Evolutionary conservation across 2,797 vertebrate species (phyloP).

Genomic region (Choloepus didactylus): DNA sequence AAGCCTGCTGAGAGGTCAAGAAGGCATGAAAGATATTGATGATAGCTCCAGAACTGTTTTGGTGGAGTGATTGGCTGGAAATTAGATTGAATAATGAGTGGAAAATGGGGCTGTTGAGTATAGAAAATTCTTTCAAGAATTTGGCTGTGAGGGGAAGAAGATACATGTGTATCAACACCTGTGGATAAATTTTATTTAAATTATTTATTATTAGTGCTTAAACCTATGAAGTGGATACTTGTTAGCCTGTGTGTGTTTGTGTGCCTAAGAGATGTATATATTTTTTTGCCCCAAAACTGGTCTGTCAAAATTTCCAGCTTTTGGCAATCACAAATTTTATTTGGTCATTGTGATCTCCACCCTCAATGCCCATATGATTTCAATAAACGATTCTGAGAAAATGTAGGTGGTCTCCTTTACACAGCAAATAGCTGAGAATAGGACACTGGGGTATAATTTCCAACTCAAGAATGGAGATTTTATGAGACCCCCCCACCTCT

Average conservation of each 20-base stretch:
- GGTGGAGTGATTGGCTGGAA: background rate
- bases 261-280: background rate
- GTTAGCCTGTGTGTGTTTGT: background rate
- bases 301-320: slow-evolving; percentile 9
- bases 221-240: background rate
- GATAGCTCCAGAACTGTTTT: background rate
- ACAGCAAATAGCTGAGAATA: background rate
- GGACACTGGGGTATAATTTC: slow-evolving; percentile 28
- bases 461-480: slow-evolving; percentile 47
- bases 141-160: background rate
- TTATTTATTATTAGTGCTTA: background rate
- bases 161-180: background rate
- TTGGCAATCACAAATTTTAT: slow-evolving; percentile 54
- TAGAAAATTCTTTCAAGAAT: slow-evolving; percentile 19
- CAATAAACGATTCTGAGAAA: slow-evolving; percentile 63
- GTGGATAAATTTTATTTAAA: background rate
- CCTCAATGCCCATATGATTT: slow-evolving; percentile 29
- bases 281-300: slow-evolving; percentile 38
- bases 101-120: background rate
- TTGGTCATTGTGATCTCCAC: slow-evolving; percentile 46
- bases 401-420: slow-evolving; percentile 33
- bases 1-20: background rate
- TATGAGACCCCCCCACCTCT: slow-evolving; percentile 41
- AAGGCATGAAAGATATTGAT: background rate
- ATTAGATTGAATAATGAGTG: background rate